Evolutionary conservation across 1,140 invertebrate species (phyloP), one percentile per base, ranked within the genome.

Genomic region (Drosophila equinoxialis): DNA sequence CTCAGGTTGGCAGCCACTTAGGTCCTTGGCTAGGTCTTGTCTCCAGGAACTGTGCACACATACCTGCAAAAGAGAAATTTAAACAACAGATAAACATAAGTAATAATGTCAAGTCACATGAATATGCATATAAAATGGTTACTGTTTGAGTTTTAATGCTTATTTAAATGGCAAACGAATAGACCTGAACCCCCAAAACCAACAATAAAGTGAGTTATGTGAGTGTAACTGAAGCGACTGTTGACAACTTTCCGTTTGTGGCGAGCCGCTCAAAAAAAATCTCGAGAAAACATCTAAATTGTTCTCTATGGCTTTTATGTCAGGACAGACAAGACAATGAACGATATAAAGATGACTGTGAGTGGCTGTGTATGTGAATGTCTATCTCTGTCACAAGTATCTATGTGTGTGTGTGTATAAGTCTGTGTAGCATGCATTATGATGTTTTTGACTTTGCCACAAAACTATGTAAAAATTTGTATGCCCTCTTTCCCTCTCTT

Each of bases 141-240:
- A 17, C 11, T 26, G 7, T 42, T 14, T 55, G 20, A 51, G 35
- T 33, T 57, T 48, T 65, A 71, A 68, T 86, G 83, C 83, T 87
- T 83, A 86, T 86, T 87, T 87, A 87, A 89, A 87, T 89, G 84
- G 59, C 83, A 87, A 89, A 89, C 84, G 83, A 87, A 85, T 85
- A 84, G 55, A 54, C 67, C 54, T 35, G 35, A 64, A 37, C 35
- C 35, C 35, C 35, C 7, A 10, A 11, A 8, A 57, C 37, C 41
- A 48, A 14, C 30, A 30, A 30, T 1, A 48, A 48, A 41, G 51
- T 48, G 65, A 75, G 61, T 26, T 81, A 69, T 79, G 79, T 68
- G 71, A 72, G 62, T 55, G 69, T 66, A 79, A 71, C 79, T 23
- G 17, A 51, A 51, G 17, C 17, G 8, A 51, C 17, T 82, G 83